Evolutionary conservation across 2,888 invertebrate genomes (phyloP).

Genomic region (Argyra leucocephala): DNA sequence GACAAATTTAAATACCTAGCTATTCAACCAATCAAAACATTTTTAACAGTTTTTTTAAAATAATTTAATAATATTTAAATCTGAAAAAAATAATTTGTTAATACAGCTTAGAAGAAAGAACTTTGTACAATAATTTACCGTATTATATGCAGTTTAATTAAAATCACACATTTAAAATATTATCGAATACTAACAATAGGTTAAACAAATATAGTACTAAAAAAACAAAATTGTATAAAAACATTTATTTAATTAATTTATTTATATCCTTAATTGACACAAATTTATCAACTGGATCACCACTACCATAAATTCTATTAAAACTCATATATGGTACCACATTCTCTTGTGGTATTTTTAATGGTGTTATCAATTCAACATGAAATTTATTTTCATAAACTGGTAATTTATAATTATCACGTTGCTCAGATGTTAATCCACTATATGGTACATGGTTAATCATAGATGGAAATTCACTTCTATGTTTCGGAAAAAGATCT

Average conservation of each 20-base stretch:
- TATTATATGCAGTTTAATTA: no score
- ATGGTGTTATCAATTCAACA: background rate
- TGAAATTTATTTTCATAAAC: conserved; percentile 1
- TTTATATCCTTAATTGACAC: background rate
- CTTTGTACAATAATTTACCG: no score
- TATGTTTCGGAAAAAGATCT: background rate
- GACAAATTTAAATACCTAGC: no score
- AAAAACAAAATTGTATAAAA: no score
- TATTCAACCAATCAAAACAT: no score
- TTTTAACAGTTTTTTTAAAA: no score
- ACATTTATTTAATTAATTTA: background rate
- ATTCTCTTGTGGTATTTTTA: background rate
- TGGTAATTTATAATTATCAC: conserved; percentile 7
- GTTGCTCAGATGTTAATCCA: conserved; percentile 13
- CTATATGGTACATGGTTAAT: conserved; percentile 12
- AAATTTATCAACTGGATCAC: background rate
- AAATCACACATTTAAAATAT: no score
- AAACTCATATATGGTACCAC: background rate
- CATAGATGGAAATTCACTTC: conserved; percentile 9
- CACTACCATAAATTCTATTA: background rate
- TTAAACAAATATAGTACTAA: no score
- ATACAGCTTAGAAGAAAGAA: no score
- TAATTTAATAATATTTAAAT: no score
- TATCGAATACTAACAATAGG: no score
- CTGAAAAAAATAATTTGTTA: no score